phyloP scores from a whole-genome alignment of 2,888 invertebrate genomes.

The Nomada fabriciana region DNA sequence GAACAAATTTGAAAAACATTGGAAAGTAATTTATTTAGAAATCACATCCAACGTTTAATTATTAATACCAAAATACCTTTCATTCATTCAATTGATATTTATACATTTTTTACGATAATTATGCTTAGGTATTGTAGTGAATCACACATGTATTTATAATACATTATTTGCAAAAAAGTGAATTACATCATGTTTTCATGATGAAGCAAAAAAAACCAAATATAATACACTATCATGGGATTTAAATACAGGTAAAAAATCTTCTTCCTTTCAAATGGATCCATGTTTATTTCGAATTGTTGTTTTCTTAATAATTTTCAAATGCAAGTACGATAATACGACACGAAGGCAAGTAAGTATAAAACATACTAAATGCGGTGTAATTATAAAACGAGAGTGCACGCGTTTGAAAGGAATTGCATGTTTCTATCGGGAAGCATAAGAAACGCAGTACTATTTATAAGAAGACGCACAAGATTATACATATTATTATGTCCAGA shows the following conservation, averaged over 20 bases:
- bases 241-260: not conserved
- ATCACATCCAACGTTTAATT: not conserved
- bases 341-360: not conserved
- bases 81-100: not conserved
- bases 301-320: not conserved
- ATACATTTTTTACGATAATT: not conserved
- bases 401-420: not conserved
- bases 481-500: constrained; percentile 40
- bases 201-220: not conserved
- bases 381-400: not conserved
- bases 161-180: not conserved
- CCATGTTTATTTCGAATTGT: too few relatives aligned
- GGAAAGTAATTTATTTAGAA: not conserved
- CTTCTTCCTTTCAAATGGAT: not conserved
- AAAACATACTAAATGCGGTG: not conserved
- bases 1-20: too few relatives aligned
- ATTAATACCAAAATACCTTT: not conserved
- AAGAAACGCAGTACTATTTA: not conserved
- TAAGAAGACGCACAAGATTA: constrained; percentile 12
- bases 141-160: not conserved
- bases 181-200: not conserved
- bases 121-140: not conserved
- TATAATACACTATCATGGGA: not conserved
- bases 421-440: not conserved
- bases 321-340: not conserved